A percentile compares a stretch with the other conserved stretches of the same genome.
Conservation (phyloP, 1,140 invertebrate genomes). For the Anastatus disparis region DNA sequence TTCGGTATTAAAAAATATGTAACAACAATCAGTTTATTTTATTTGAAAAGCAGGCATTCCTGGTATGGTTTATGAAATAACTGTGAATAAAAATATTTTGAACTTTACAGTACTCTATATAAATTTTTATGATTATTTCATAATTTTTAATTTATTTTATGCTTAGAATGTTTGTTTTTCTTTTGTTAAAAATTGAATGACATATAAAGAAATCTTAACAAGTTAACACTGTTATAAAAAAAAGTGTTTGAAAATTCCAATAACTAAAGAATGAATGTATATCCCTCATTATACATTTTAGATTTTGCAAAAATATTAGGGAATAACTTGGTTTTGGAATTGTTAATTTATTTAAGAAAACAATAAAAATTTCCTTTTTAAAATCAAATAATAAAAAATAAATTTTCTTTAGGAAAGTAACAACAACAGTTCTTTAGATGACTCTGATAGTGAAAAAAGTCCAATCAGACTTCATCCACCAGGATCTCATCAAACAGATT, state of each 20-base stretch:
- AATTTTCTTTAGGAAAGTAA: constrained; percentile 63
- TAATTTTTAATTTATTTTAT: neutral
- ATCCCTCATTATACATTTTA: constrained; percentile 20
- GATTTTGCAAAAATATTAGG: constrained; percentile 23
- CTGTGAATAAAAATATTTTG: neutral
- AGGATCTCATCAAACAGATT: constrained; percentile 42
- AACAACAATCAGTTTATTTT: constrained; percentile 9
- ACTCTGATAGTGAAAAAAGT: constrained; percentile 57
- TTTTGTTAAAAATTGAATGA: constrained; percentile 6
- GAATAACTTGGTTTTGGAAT: constrained; percentile 47
- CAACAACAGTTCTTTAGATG: constrained; percentile 63
- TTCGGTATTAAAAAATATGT: constrained; percentile 25
- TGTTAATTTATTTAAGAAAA: constrained; percentile 49
- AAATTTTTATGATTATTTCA: neutral
- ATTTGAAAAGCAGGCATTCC: constrained; percentile 28
- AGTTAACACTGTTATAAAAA: constrained; percentile 4
- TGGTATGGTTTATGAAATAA: constrained; percentile 29
- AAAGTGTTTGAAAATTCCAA: constrained; percentile 28
- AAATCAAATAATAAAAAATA: constrained; percentile 34
- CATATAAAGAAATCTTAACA: constrained; percentile 28
- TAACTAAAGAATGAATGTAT: constrained; percentile 16
- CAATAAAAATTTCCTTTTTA: neutral
- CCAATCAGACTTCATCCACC: constrained; percentile 37
- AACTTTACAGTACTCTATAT: too few relatives aligned
- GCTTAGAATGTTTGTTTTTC: neutral